A percentile compares a stretch with the other conserved stretches of the same genome.
These are phyloP conservation scores for Chionodraco myersi DNA, from an alignment of 2,113 vertebrate species.

Conservation along the genomic window DNA sequence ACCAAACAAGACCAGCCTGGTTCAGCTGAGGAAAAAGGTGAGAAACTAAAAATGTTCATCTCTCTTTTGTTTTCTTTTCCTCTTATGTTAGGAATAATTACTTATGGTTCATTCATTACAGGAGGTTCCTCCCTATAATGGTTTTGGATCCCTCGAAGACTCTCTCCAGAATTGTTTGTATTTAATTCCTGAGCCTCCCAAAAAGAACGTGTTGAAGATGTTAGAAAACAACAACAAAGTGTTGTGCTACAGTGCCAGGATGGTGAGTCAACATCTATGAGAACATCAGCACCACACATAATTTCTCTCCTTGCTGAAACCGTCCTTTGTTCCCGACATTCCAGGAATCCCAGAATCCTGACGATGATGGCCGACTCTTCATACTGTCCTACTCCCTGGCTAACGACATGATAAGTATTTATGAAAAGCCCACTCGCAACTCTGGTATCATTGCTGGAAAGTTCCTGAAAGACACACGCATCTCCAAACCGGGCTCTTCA, in stretches of 20 bases:
- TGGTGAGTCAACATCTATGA: conserved; percentile 83
- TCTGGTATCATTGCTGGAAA: conserved; percentile 91
- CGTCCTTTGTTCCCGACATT: neutral
- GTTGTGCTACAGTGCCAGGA: conserved; percentile 85
- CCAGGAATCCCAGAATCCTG: conserved; percentile 88
- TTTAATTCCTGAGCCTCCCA: conserved; percentile 88
- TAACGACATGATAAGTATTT: conserved; percentile 91
- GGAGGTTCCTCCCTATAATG: conserved; percentile 93
- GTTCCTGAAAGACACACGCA: conserved; percentile 86
- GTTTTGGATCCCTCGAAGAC: conserved; percentile 92
- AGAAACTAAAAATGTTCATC: conserved; percentile 4
- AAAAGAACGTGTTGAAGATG: conserved; percentile 88
- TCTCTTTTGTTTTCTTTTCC: neutral
- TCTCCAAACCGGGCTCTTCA: conserved; percentile 86
- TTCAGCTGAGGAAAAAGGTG: conserved; percentile 59
- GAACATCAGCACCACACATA: neutral
- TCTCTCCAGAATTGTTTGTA: conserved; percentile 92
- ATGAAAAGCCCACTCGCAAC: conserved; percentile 87
- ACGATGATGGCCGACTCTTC: conserved; percentile 87
- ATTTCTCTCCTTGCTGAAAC: neutral
- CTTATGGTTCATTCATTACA: conserved; percentile 52
- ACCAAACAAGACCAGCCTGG: conserved; percentile 56
- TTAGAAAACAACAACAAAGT: conserved; percentile 88
- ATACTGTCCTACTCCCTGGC: conserved; percentile 90
- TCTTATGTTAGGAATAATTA: too few relatives aligned